phyloP scores from a whole-genome alignment of 2,888 invertebrate genomes.

The Drosophila macrospina region DNA sequence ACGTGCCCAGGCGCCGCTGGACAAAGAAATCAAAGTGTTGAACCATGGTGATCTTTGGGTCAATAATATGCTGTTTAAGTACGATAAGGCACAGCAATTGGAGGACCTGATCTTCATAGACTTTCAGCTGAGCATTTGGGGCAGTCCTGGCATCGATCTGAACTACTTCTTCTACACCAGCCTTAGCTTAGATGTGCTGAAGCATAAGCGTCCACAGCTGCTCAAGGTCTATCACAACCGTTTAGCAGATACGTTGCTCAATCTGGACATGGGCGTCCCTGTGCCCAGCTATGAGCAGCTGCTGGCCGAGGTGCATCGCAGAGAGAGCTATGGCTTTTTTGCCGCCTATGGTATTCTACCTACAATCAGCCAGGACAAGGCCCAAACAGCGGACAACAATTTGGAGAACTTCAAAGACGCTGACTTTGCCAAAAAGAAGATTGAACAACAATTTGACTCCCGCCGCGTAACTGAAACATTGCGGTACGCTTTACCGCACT shows the following conservation, averaged over 20 bases:
- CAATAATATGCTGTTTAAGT: slow-evolving; percentile 86
- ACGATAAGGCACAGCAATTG: slow-evolving; percentile 53
- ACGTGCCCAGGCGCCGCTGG: slow-evolving; percentile 64
- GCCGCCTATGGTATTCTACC: slow-evolving; percentile 77
- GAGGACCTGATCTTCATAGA: slow-evolving; percentile 80
- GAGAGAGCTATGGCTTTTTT: slow-evolving; percentile 80
- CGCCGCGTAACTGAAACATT: slow-evolving; percentile 72
- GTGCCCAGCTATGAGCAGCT: slow-evolving; percentile 77
- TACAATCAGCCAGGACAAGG: slow-evolving; percentile 76
- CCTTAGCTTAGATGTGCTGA: slow-evolving; percentile 73
- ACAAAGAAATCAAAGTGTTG: slow-evolving; percentile 83
- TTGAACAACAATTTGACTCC: slow-evolving; percentile 72
- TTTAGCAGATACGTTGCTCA: slow-evolving; percentile 64
- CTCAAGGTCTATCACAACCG: slow-evolving; percentile 74
- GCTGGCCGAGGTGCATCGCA: slow-evolving; percentile 66
- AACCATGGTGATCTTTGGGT: slow-evolving; percentile 87
- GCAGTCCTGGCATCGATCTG: slow-evolving; percentile 84
- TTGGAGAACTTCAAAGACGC: slow-evolving; percentile 75
- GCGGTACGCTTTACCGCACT: slow-evolving; percentile 74
- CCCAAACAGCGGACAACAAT: slow-evolving; percentile 68
- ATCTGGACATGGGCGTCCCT: slow-evolving; percentile 51
- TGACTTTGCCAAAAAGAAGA: slow-evolving; percentile 69
- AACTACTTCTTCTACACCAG: slow-evolving; percentile 85
- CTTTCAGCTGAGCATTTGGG: slow-evolving; percentile 82
- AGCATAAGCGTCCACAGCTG: slow-evolving; percentile 72